phyloP scores from a whole-genome alignment of 2,797 vertebrate species.

The Amniataba percoides region DNA sequence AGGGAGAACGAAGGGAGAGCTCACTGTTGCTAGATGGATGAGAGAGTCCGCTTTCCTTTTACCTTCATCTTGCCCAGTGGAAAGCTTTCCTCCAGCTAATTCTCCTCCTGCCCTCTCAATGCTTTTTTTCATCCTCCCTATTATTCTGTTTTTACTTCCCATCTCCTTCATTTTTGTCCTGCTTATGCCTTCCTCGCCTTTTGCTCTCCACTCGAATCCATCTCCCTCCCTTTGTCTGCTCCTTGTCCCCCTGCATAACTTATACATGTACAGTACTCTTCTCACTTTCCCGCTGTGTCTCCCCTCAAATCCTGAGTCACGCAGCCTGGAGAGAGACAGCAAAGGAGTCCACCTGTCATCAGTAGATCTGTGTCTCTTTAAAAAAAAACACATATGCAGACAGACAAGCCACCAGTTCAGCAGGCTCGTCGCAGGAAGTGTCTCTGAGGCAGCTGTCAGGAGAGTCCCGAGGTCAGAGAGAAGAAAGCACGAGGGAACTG shows the following conservation, averaged over 20 bases:
- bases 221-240: neutral
- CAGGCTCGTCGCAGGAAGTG: conserved; percentile 42
- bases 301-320: conserved; percentile 25
- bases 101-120: conserved; percentile 11
- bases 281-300: neutral
- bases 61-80: conserved; percentile 23
- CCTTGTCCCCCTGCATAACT: neutral
- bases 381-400: conserved; percentile 20
- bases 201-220: conserved; percentile 12
- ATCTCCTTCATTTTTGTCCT: neutral
- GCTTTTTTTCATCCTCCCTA: neutral
- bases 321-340: conserved; percentile 21
- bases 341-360: conserved; percentile 49
- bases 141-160: conserved; percentile 13
- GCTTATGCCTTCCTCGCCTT: conserved; percentile 6
- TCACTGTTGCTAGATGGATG: conserved; percentile 53
- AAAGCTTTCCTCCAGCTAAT: conserved; percentile 36
- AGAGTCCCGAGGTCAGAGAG: conserved; percentile 18
- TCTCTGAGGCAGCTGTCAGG: conserved; percentile 40
- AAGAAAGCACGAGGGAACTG: neutral
- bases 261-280: neutral
- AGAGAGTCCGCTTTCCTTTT: conserved; percentile 14
- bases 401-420: conserved; percentile 45
- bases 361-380: conserved; percentile 33
- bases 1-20: conserved; percentile 33